Evolutionary conservation across 2,113 vertebrate species (phyloP).

Genomic region (Tupaia tana): DNA sequence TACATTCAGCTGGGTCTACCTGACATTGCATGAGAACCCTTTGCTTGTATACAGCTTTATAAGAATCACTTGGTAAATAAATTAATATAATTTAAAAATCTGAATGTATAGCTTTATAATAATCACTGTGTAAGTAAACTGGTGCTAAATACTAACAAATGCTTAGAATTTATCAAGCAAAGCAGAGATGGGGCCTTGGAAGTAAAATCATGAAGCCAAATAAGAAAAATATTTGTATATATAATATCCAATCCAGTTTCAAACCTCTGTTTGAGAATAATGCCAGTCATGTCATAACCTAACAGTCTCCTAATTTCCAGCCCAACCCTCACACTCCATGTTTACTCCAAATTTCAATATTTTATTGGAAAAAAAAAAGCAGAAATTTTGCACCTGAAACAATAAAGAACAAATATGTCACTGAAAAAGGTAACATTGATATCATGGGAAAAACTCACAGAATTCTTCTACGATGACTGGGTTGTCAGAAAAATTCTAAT

Average conservation of each 20-base stretch:
- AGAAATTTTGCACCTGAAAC: background rate
- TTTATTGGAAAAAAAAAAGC: background rate
- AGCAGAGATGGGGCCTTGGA: background rate
- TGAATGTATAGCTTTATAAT: background rate
- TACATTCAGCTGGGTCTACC: background rate
- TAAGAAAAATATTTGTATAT: background rate
- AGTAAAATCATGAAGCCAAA: background rate
- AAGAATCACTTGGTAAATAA: background rate
- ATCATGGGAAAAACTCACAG: background rate
- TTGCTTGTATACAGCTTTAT: background rate
- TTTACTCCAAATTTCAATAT: background rate
- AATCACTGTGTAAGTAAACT: background rate
- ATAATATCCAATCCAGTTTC: background rate
- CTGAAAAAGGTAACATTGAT: slow-evolving; percentile 2
- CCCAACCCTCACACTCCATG: background rate
- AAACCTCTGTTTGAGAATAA: background rate
- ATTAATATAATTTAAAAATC: background rate
- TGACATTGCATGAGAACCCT: background rate
- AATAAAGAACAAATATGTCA: background rate
- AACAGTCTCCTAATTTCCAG: background rate
- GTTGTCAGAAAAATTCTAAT: too few species aligned
- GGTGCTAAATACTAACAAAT: background rate
- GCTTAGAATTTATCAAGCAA: background rate
- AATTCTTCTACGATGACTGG: background rate
- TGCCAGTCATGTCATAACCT: background rate